These are phyloP conservation scores for Stichopus horrens DNA, from an alignment of 53 echinoderm and acorn worm species.

Conservation along the genomic window DNA sequence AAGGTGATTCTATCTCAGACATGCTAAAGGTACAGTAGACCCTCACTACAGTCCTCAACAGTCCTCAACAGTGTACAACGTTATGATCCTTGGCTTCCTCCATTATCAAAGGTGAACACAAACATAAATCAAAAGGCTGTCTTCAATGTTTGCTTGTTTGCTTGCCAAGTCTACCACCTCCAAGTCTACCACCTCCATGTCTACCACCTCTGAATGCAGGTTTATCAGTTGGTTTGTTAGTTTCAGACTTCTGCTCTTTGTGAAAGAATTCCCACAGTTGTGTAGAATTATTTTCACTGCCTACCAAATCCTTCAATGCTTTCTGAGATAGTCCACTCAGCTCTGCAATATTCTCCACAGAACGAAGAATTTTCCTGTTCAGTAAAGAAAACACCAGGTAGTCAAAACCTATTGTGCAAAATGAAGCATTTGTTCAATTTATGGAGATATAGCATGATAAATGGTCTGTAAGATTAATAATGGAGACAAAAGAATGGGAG, in stretches of 20 bases:
- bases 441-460: too few relatives aligned
- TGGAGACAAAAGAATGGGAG: too few relatives aligned
- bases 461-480: too few relatives aligned
- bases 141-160: neutral
- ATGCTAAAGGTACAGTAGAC: too few relatives aligned
- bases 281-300: constrained; percentile 68
- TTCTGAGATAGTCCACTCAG: constrained; percentile 68
- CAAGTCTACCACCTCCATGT: neutral
- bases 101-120: too few relatives aligned
- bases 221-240: neutral
- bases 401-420: too few relatives aligned
- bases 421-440: too few relatives aligned
- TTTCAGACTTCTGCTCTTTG: constrained; percentile 21
- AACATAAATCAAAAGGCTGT: too few relatives aligned
- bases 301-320: constrained; percentile 57
- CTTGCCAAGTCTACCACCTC: neutral
- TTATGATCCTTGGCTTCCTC: too few relatives aligned
- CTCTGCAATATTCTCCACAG: constrained; percentile 67
- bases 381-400: neutral
- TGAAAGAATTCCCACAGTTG: constrained; percentile 88
- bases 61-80: too few relatives aligned
- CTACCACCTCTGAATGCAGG: neutral
- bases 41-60: too few relatives aligned
- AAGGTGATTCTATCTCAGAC: too few relatives aligned
- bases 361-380: constrained; percentile 71